These are phyloP conservation scores for Gymnoscelis rufifasciata DNA, from an alignment of 2,888 invertebrate species.

Conservation along the genomic window DNA sequence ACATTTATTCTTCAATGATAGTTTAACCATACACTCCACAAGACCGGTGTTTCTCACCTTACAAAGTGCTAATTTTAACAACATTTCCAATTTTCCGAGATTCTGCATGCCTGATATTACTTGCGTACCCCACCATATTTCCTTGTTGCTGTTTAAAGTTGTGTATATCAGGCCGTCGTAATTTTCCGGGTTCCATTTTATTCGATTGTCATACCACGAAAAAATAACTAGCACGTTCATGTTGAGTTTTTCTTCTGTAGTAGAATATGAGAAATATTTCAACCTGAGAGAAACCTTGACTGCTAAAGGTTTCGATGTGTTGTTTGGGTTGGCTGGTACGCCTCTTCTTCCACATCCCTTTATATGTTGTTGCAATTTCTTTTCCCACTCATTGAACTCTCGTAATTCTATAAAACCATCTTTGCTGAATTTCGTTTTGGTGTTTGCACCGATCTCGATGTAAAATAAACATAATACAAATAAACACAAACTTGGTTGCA, in stretches of 20 bases:
- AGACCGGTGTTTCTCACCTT: constrained; percentile 27
- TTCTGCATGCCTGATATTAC: neutral
- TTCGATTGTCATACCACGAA: constrained; percentile 4
- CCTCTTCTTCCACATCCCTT: neutral
- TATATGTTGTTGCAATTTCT: neutral
- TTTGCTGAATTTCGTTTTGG: neutral
- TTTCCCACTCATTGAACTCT: neutral
- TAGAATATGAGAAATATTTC: constrained; percentile 1
- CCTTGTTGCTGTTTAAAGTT: neutral
- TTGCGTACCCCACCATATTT: neutral
- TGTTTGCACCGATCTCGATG: neutral
- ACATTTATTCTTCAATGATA: neutral
- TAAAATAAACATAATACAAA: neutral
- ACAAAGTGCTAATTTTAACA: constrained; percentile 24
- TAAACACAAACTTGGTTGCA: neutral
- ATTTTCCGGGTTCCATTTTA: constrained; percentile 6
- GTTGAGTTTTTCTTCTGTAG: constrained; percentile 1
- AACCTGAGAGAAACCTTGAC: neutral
- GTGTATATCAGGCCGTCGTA: constrained; percentile 1
- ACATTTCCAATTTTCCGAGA: neutral
- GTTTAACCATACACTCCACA: constrained; percentile 27
- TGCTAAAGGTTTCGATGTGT: neutral
- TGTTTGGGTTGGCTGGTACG: neutral
- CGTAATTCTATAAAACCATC: neutral
- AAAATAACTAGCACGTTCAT: neutral